Evolutionary conservation across 2,797 vertebrate species (phyloP).

Genomic region (Labeo calbasu): DNA sequence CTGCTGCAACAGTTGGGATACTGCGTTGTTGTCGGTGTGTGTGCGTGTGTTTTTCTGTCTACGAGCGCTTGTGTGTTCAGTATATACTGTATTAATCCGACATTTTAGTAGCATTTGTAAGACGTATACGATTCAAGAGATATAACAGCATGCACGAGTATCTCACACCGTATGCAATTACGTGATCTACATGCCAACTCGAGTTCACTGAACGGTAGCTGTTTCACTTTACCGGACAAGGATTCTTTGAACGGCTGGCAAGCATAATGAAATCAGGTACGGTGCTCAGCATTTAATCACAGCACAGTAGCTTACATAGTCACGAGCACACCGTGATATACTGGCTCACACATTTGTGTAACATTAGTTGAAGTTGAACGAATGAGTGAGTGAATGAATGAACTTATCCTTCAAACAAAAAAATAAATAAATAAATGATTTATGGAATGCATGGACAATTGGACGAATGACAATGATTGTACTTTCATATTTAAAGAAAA

Average conservation of each 20-base stretch:
- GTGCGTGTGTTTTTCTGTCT: constrained; percentile 43
- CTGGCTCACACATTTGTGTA: constrained; percentile 32
- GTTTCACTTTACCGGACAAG: constrained; percentile 33
- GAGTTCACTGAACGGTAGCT: constrained; percentile 48
- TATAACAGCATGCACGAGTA: constrained; percentile 52
- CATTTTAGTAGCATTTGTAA: constrained; percentile 62
- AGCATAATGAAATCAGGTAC: constrained; percentile 43
- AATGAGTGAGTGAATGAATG: constrained; percentile 59
- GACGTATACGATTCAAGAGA: constrained; percentile 45
- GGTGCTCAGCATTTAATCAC: constrained; percentile 55
- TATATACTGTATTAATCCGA: constrained; percentile 43
- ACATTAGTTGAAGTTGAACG: constrained; percentile 32
- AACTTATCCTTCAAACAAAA: constrained; percentile 32
- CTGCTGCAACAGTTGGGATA: constrained; percentile 50
- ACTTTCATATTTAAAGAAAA: constrained; percentile 43
- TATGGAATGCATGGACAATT: constrained; percentile 40
- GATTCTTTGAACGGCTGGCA: constrained; percentile 34
- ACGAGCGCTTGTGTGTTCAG: constrained; percentile 50
- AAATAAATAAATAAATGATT: constrained; percentile 29
- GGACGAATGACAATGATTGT: constrained; percentile 52
- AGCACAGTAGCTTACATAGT: constrained; percentile 56
- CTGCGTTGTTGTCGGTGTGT: constrained; percentile 22
- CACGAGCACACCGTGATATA: constrained; percentile 45
- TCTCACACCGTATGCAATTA: constrained; percentile 51
- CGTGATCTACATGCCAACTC: constrained; percentile 48